A percentile compares a stretch with the other conserved stretches of the same genome.
Evolutionary conservation across 2,888 invertebrate species (phyloP).

Genomic region (Pycnomerus fuliginosus): DNA sequence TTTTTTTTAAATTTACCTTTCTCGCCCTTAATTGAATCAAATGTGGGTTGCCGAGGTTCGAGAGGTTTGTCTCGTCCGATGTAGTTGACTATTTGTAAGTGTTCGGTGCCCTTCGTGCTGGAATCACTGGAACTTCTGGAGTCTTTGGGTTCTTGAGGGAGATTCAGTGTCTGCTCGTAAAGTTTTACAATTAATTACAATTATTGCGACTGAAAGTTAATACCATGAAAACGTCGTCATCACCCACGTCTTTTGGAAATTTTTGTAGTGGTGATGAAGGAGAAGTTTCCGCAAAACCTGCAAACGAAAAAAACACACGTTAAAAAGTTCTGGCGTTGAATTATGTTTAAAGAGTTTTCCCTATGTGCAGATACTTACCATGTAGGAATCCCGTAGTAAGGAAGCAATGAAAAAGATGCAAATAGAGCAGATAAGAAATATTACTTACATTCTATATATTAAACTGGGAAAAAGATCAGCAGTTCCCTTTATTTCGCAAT

Average conservation of each 20-base stretch:
- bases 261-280: constrained; percentile 66
- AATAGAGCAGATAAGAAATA: constrained; percentile 67
- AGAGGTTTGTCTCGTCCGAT: constrained; percentile 53
- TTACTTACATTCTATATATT: constrained; percentile 51
- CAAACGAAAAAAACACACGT: too few relatives aligned
- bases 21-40: constrained; percentile 44
- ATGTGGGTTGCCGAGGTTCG: constrained; percentile 46
- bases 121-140: constrained; percentile 73
- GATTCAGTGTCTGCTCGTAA: constrained; percentile 73
- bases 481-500: too few relatives aligned
- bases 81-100: constrained; percentile 63
- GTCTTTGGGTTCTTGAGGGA: constrained; percentile 78
- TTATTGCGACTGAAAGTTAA: constrained; percentile 23
- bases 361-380: constrained; percentile 55
- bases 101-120: constrained; percentile 54
- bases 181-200: not conserved
- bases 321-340: too few relatives aligned
- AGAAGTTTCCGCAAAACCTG: constrained; percentile 77
- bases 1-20: constrained; percentile 42
- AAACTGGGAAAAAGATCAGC: too few relatives aligned
- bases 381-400: constrained; percentile 67
- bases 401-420: constrained; percentile 59
- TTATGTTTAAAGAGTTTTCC: too few relatives aligned
- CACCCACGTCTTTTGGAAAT: constrained; percentile 78
- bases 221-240: constrained; percentile 95